Evolutionary conservation across 2,113 vertebrate species (phyloP).

Genomic region (Ornithorhynchus anatinus): DNA sequence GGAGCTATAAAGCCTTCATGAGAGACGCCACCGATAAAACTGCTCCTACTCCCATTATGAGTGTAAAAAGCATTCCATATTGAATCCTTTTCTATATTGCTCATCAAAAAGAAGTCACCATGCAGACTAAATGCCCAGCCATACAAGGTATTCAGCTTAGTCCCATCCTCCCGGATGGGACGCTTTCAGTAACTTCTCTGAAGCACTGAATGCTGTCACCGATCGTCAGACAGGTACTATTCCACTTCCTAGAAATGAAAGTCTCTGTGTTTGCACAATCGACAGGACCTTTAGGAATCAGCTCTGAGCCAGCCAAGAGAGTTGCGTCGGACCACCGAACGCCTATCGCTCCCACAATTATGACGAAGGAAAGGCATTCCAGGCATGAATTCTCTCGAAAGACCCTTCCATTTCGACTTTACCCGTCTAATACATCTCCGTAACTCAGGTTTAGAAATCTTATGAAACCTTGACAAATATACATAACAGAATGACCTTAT

Average conservation of each 20-base stretch:
- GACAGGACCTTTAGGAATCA: conserved; percentile 67
- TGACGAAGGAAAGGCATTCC: conserved; percentile 44
- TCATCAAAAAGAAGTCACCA: conserved; percentile 64
- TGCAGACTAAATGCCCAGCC: conserved; percentile 55
- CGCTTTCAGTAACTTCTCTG: conserved; percentile 51
- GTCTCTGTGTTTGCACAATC: conserved; percentile 62
- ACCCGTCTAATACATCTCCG: conserved; percentile 36
- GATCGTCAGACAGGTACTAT: conserved; percentile 57
- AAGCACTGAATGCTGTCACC: conserved; percentile 30
- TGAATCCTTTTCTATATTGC: conserved; percentile 64
- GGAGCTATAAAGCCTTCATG: conserved; percentile 41
- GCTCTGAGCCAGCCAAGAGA: conserved; percentile 45
- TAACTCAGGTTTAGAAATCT: conserved; percentile 28
- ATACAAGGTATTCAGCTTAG: conserved; percentile 63
- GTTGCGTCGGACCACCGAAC: conserved; percentile 28
- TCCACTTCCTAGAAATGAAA: conserved; percentile 64
- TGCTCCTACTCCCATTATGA: conserved; percentile 57
- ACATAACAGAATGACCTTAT: too few species aligned
- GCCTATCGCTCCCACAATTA: conserved; percentile 35
- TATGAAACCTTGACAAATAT: too few species aligned
- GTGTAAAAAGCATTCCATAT: conserved; percentile 50
- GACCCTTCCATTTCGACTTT: conserved; percentile 44
- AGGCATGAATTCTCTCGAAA: conserved; percentile 54
- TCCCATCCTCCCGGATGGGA: conserved; percentile 62
- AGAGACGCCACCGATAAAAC: conserved; percentile 54